Evolutionary conservation across 2,888 invertebrate species (phyloP).

Genomic region (Dicranocentrus wangi): DNA sequence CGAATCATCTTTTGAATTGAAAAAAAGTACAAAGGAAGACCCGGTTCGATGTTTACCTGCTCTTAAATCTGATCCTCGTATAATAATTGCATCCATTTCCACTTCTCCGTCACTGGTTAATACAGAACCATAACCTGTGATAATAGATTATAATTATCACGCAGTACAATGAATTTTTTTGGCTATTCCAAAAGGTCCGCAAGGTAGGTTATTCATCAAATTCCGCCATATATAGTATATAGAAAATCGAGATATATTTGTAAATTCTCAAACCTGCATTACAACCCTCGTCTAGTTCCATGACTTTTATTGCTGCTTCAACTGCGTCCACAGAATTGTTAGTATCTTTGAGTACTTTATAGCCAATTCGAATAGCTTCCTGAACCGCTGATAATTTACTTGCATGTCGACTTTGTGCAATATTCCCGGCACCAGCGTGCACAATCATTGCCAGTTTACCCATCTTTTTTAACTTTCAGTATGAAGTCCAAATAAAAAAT

Average conservation of each 20-base stretch:
- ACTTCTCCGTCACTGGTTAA: conserved; percentile 84
- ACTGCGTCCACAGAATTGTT: conserved; percentile 82
- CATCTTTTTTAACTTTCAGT: not conserved
- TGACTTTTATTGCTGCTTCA: conserved; percentile 83
- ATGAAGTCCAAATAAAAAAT: too few species aligned
- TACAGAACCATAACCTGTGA: conserved; percentile 83
- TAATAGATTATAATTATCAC: too few species aligned
- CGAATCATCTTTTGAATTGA: too few species aligned
- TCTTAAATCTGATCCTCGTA: conserved; percentile 82
- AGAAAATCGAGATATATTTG: not conserved
- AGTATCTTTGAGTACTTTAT: conserved; percentile 78
- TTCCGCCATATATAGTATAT: too few species aligned
- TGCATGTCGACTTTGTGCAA: conserved; percentile 80
- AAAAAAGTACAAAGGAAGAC: too few species aligned
- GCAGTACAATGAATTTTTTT: too few species aligned
- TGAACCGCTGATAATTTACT: conserved; percentile 79
- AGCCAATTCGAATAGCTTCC: conserved; percentile 77
- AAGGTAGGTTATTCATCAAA: too few species aligned
- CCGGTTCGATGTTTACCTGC: conserved; percentile 60
- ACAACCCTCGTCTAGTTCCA: conserved; percentile 87
- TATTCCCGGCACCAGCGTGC: conserved; percentile 88
- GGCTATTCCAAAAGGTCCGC: too few species aligned
- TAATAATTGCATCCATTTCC: conserved; percentile 90
- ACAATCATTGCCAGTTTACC: conserved; percentile 83
- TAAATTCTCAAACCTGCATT: conserved; percentile 88